These are phyloP conservation scores for Monopis laevigella DNA, from an alignment of 2,888 invertebrate genomes.

Conservation along the genomic window DNA sequence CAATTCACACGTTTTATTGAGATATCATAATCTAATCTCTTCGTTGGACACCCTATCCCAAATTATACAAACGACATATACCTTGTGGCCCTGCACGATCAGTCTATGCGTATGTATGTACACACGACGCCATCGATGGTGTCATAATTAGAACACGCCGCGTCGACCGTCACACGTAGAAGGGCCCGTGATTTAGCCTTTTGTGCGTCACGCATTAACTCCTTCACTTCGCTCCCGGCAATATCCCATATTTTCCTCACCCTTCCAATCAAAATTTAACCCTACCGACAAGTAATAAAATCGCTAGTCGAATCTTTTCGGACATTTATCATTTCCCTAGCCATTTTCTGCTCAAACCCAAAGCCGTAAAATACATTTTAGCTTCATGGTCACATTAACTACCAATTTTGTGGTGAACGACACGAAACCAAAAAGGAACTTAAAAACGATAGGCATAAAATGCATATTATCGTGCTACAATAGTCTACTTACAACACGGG, in stretches of 20 bases:
- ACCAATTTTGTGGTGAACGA: neutral
- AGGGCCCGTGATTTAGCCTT: constrained; percentile 63
- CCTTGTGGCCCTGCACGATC: too few species aligned
- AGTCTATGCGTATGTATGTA: too few species aligned
- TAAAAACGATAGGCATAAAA: neutral
- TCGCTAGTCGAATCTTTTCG: too few species aligned
- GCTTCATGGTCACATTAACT: constrained; percentile 21
- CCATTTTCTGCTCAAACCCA: constrained; percentile 45
- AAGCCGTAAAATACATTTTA: constrained; percentile 47
- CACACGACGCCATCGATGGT: too few species aligned
- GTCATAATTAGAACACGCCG: constrained; percentile 65
- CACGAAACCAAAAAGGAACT: neutral
- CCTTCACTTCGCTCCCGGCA: constrained; percentile 47
- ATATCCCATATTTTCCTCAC: constrained; percentile 27
- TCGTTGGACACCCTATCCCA: too few species aligned
- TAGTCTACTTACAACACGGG: constrained; percentile 18
- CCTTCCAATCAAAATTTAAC: constrained; percentile 28
- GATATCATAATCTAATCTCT: too few species aligned
- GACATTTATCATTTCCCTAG: constrained; percentile 16
- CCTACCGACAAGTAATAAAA: constrained; percentile 25
- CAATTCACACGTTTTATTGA: too few species aligned
- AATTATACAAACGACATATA: too few species aligned
- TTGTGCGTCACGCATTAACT: constrained; percentile 66
- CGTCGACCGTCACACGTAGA: constrained; percentile 32
- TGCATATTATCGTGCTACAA: neutral